phyloP scores from a whole-genome alignment of 2,797 vertebrate genomes.

The Erpetoichthys calabaricus region DNA sequence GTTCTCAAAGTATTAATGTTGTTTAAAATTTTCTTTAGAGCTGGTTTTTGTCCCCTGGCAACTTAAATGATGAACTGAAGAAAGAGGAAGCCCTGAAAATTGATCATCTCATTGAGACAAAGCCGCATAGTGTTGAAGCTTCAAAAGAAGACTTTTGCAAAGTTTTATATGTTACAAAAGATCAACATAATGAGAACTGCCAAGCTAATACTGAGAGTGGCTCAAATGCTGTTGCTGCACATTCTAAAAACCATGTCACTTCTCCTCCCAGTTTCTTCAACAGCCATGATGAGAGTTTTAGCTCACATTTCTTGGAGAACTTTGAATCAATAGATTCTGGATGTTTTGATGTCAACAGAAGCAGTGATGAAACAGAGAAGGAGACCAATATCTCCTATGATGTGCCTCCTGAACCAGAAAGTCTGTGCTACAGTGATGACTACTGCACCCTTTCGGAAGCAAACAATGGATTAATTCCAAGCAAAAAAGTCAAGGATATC shows the following conservation, averaged over 20 bases:
- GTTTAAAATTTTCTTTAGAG: conserved; percentile 23
- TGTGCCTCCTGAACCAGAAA: conserved; percentile 21
- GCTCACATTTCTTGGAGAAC: background rate
- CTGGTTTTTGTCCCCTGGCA: conserved; percentile 26
- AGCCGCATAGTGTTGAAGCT: conserved; percentile 3
- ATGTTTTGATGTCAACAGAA: background rate
- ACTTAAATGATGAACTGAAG: conserved; percentile 16
- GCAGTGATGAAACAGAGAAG: background rate
- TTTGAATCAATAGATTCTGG: background rate
- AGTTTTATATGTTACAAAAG: conserved; percentile 16
- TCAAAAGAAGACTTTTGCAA: conserved; percentile 3
- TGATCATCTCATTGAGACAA: conserved; percentile 26
- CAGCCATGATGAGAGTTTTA: background rate
- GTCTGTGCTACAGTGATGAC: conserved; percentile 35
- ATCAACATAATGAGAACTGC: conserved; percentile 10
- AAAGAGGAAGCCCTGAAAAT: conserved; percentile 35
- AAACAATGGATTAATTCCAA: conserved; percentile 1
- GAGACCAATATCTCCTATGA: conserved; percentile 11
- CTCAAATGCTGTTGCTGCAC: background rate
- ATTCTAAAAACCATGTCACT: background rate
- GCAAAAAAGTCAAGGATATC: background rate
- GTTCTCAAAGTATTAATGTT: no score
- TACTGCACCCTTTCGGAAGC: conserved; percentile 39
- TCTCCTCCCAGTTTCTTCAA: background rate
- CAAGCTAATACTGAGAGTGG: background rate